Conservation (phyloP, 2,113 vertebrate species). For the Psophia crepitans region DNA sequence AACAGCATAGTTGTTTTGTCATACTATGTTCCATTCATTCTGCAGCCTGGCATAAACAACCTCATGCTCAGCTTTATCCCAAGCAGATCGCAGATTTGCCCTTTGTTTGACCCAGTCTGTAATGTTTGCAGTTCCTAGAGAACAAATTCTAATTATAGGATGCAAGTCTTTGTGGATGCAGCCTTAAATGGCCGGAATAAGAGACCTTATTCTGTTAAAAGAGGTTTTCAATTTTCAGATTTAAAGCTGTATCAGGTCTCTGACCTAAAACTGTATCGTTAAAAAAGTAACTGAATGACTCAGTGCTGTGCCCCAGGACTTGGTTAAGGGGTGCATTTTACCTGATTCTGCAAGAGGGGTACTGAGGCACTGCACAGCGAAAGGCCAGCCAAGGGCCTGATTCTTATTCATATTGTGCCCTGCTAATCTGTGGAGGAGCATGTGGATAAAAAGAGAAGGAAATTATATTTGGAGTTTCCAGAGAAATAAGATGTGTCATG, state of each 20-base stretch:
- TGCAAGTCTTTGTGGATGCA: background rate
- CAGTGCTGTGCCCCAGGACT: background rate
- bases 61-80: background rate
- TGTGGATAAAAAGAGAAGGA: background rate
- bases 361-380: background rate
- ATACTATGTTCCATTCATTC: background rate
- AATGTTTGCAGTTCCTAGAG: constrained; percentile 25
- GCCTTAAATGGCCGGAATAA: constrained; percentile 4
- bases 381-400: background rate
- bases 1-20: background rate
- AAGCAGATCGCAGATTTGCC: background rate
- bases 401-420: background rate
- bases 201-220: background rate
- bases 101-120: constrained; percentile 27
- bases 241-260: background rate
- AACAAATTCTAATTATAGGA: constrained; percentile 36
- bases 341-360: background rate
- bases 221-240: background rate
- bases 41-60: constrained; percentile 14
- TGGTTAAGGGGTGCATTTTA: background rate
- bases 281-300: background rate
- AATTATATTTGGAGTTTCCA: background rate
- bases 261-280: background rate
- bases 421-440: background rate
- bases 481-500: background rate